Conservation (phyloP, 2,113 vertebrate genomes). For the Penelope pileata region DNA sequence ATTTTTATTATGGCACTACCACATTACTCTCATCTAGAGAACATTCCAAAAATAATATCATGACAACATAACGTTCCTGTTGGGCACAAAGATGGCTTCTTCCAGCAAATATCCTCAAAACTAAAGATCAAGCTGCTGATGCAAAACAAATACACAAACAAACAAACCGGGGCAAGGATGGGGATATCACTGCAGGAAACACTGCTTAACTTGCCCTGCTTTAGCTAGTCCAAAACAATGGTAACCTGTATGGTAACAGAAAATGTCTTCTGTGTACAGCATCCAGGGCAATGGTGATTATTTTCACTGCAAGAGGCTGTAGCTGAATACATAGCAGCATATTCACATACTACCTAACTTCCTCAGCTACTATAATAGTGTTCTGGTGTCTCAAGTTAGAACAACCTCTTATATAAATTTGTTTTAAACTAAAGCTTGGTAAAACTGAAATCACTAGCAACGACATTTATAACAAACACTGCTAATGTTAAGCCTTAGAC, state of each 20-base stretch:
- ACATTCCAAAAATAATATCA: not conserved
- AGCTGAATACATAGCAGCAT: accelerated
- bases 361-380: not conserved
- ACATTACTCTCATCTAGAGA: not conserved
- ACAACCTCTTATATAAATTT: not conserved
- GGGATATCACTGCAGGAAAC: not conserved
- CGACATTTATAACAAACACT: not conserved
- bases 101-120: not conserved
- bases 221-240: not conserved
- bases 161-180: not conserved
- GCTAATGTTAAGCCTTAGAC: not conserved
- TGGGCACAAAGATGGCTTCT: not conserved
- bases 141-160: not conserved
- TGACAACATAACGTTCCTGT: not conserved
- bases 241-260: not conserved
- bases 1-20: not conserved
- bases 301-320: too few relatives aligned
- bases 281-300: not conserved
- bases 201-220: not conserved
- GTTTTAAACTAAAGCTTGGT: not conserved
- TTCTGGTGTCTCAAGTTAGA: not conserved
- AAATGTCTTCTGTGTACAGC: not conserved
- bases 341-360: not conserved
- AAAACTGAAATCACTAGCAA: not conserved
- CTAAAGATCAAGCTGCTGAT: not conserved